These are phyloP conservation scores for Stegastes partitus DNA, from an alignment of 2,113 vertebrate species.

Conservation along the genomic window DNA sequence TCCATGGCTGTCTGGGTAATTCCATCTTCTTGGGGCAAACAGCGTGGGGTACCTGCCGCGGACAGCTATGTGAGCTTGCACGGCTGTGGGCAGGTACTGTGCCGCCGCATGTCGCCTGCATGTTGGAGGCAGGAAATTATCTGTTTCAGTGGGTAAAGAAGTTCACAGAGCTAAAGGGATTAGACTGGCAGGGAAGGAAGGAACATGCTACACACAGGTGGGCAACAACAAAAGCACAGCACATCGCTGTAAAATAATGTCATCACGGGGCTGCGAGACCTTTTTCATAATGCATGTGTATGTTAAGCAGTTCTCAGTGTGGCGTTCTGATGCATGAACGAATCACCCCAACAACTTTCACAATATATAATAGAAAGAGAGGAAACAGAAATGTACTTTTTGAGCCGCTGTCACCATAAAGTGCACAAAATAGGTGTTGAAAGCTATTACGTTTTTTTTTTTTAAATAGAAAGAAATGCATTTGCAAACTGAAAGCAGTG, in stretches of 20 bases:
- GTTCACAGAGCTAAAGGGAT: conserved; percentile 63
- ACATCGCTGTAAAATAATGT: conserved; percentile 9
- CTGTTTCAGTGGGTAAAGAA: conserved; percentile 54
- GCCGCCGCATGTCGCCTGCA: conserved; percentile 24
- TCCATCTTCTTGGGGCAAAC: conserved; percentile 56
- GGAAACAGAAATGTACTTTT: no score
- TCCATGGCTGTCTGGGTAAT: conserved; percentile 63
- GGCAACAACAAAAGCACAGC: background rate
- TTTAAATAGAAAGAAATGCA: no score
- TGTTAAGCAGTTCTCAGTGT: background rate
- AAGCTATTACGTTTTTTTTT: no score
- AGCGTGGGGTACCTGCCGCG: conserved; percentile 50
- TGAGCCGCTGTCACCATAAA: no score
- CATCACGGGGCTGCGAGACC: background rate
- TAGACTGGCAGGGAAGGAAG: conserved; percentile 26
- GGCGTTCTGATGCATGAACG: background rate
- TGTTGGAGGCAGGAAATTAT: conserved; percentile 50
- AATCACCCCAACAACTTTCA: no score
- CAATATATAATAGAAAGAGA: no score
- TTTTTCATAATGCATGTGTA: background rate
- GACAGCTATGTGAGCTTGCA: conserved; percentile 37
- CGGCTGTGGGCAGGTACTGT: conserved; percentile 39
- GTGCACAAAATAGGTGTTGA: no score
- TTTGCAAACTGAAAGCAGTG: no score
- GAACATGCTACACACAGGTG: conserved; percentile 14